Percentiles rank a stretch among this genome's conserved stretches.
These are phyloP conservation scores for Coilia nasus DNA, from an alignment of 2,797 vertebrate species.

Conservation along the genomic window DNA sequence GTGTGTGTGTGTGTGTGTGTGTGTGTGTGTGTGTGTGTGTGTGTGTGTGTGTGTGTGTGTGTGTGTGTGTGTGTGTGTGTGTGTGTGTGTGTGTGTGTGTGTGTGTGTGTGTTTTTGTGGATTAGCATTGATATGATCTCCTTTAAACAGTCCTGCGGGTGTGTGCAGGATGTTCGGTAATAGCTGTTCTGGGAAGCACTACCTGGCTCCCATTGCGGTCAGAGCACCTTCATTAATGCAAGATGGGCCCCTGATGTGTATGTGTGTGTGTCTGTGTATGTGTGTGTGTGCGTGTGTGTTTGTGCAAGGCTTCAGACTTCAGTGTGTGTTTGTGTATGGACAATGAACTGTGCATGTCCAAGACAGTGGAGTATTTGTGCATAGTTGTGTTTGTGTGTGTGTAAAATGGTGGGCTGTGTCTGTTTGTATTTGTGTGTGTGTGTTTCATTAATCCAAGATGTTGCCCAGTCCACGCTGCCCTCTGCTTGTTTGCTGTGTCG, in stretches of 20 bases:
- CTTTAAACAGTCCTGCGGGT: not conserved
- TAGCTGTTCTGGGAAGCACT: not conserved
- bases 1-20: not conserved
- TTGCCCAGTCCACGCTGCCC: no score
- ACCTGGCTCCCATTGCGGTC: not conserved
- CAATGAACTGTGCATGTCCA: not conserved
- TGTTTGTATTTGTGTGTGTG: no score
- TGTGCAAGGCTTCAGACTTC: not conserved
- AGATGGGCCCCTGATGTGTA: conserved; percentile 38
- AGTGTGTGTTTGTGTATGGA: not conserved
- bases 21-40: conserved; percentile 18
- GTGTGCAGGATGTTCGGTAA: not conserved
- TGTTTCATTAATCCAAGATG: not conserved
- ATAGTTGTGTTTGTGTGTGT: no score
- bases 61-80: no score
- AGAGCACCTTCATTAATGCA: conserved; percentile 21
- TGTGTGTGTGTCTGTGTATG: not conserved
- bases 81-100: no score
- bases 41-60: no score
- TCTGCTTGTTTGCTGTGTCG: not conserved
- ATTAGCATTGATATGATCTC: not conserved
- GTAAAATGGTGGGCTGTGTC: no score
- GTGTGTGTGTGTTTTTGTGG: no score
- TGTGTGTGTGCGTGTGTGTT: not conserved
- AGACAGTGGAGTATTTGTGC: no score